phyloP scores from a whole-genome alignment of 2,113 vertebrate genomes.

The Callocephalon fimbriatum region DNA sequence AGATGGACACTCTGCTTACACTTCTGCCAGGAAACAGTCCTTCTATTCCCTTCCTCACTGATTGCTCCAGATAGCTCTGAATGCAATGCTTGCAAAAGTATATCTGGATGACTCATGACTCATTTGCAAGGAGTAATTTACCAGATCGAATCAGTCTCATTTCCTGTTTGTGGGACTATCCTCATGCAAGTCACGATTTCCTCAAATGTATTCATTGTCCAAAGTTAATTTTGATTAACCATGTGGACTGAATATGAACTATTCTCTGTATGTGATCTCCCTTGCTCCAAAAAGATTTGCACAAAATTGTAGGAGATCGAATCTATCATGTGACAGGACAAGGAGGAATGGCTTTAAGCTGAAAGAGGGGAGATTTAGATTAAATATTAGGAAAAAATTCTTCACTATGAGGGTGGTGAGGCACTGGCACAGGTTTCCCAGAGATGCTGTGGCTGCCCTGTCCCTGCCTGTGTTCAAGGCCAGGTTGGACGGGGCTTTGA shows the following conservation, averaged over 20 bases:
- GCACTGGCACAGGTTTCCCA: background rate
- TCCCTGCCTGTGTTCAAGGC: background rate
- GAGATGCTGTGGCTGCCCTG: background rate
- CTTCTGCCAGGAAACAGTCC: background rate
- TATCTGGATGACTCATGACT: background rate
- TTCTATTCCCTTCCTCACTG: background rate
- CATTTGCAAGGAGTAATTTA: conserved; percentile 27
- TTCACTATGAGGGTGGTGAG: background rate
- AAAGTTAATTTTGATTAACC: conserved; percentile 29
- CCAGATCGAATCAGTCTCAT: conserved; percentile 29
- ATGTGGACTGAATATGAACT: background rate
- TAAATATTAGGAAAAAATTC: background rate
- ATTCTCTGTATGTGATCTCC: background rate
- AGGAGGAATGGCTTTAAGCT: background rate
- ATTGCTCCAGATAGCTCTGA: background rate
- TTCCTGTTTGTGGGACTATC: conserved; percentile 38
- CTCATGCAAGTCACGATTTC: conserved; percentile 1
- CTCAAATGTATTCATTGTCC: background rate
- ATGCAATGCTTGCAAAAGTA: background rate
- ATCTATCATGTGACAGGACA: background rate
- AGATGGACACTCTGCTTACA: background rate
- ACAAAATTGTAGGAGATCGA: background rate
- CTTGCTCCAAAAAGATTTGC: background rate
- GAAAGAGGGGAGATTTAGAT: background rate
- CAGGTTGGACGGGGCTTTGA: background rate